Evolutionary conservation across 2,113 vertebrate species (phyloP).

Genomic region (Aptenodytes forsteri): DNA sequence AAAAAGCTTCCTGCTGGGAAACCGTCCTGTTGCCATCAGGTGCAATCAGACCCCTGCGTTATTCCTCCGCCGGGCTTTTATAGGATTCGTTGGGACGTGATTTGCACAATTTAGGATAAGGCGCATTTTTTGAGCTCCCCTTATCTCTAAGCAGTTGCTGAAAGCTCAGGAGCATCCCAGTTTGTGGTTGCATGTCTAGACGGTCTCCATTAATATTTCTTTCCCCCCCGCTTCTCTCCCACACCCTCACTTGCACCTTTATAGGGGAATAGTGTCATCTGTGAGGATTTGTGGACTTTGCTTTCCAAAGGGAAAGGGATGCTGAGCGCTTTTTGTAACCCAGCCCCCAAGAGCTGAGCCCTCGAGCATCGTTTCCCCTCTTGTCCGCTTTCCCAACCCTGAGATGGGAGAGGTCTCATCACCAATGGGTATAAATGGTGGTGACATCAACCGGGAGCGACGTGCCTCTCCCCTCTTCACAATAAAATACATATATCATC

Average conservation of each 20-base stretch:
- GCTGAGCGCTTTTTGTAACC: neutral
- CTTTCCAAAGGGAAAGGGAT: neutral
- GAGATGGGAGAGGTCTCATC: neutral
- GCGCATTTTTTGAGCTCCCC: accelerated
- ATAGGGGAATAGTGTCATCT: accelerated
- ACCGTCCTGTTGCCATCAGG: neutral
- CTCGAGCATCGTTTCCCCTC: accelerated
- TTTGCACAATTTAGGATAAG: neutral
- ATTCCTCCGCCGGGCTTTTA: neutral
- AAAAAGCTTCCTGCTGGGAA: neutral
- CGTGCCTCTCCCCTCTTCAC: neutral
- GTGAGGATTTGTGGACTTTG: neutral
- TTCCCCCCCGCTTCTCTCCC: neutral
- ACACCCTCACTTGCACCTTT: neutral
- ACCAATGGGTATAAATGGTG: accelerated
- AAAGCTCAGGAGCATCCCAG: neutral
- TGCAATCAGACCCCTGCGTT: neutral
- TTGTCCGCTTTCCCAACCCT: neutral
- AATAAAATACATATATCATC: neutral
- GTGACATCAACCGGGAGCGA: accelerated
- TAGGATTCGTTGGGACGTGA: neutral
- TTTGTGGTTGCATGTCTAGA: neutral
- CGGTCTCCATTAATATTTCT: neutral
- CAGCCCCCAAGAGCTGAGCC: neutral
- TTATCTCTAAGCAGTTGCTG: neutral